Evolutionary conservation across 1,140 invertebrate genomes (phyloP).

Genomic region (Onthophagus taurus): DNA sequence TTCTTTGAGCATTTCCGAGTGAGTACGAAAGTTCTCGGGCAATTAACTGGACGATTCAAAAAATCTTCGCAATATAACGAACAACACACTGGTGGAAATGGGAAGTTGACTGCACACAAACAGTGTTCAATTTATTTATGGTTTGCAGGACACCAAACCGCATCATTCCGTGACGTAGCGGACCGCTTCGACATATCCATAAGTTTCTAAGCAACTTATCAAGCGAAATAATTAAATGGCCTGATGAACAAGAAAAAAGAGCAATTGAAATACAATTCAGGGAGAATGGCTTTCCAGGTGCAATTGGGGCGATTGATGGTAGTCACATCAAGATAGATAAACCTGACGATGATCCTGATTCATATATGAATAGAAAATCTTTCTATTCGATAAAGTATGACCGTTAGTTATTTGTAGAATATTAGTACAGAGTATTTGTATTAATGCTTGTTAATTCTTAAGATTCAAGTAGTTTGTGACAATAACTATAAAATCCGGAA

Average conservation of each 20-base stretch:
- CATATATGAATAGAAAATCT: slow-evolving; percentile 27
- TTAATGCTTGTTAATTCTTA: slow-evolving; percentile 4
- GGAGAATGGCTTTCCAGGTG: slow-evolving; percentile 21
- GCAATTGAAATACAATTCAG: slow-evolving; percentile 19
- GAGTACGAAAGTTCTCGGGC: slow-evolving; percentile 9
- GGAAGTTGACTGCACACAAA: not conserved
- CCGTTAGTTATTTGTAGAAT: slow-evolving; percentile 1
- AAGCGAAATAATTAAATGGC: slow-evolving; percentile 24
- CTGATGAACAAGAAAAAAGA: slow-evolving; percentile 10
- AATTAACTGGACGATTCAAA: slow-evolving; percentile 4
- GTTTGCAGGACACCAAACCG: slow-evolving; percentile 30
- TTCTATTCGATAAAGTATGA: slow-evolving; percentile 25
- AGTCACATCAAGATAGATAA: slow-evolving; percentile 27
- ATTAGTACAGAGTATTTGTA: no score
- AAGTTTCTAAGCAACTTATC: slow-evolving; percentile 26
- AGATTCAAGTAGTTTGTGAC: slow-evolving; percentile 22
- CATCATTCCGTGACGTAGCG: slow-evolving; percentile 27
- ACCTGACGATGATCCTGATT: slow-evolving; percentile 21
- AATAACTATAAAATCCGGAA: slow-evolving; percentile 18
- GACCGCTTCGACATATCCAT: slow-evolving; percentile 28
- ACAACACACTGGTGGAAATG: slow-evolving; percentile 13
- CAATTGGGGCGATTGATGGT: slow-evolving; percentile 27
- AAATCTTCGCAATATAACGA: slow-evolving; percentile 12
- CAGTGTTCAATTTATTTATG: slow-evolving; percentile 24
- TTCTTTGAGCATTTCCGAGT: slow-evolving; percentile 20